Base-by-base conservation (phyloP, 2,797 vertebrate species). In the Sparidentex hasta region DNA sequence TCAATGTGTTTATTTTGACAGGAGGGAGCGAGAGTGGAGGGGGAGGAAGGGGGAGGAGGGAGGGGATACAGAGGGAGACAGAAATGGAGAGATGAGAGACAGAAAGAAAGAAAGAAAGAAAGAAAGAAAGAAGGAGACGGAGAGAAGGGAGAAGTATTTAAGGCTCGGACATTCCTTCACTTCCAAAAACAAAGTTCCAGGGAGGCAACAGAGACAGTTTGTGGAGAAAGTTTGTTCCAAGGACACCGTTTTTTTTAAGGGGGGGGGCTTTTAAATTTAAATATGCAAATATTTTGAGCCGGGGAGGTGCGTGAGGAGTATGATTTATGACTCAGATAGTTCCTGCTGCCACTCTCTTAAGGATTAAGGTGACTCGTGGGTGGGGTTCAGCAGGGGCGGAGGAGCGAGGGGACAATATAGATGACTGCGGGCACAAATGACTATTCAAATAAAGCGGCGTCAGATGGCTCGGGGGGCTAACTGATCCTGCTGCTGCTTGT, bases 1-100 rank as follows among this genome's bases (percentile, higher is more conserved):
- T 94, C 88, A 84, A 75, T 73, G 76, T 94, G 89, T 95, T 95
- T 95, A 91, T 95, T 95, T 94, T 94, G 91, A 94, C 92, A 90
- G 91, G 84, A 87, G 90, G 84, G 74, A 84, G 90, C 5, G 79
- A 88, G 84, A 79, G 83, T 55, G 83, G 70, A 50, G 67, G 76
- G 51, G 21, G 71, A 13, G 64, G 65, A 5, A 58, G 54, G 16
- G 73, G 25, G 54, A 74, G 65, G 76, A 67, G 29, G n/a, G 52
- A 38, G 46, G 54, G 76, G 63, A 69, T 64, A 55, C 58, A 57
- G 62, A 62, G 44, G 47, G 62, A 72, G 69, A 77, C 62, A 73
- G 65, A 85, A 72, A 79, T 70, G 72, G 83, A 85, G 78, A 77
- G 81, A 83, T 77, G 86, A 83, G 74, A 74, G 70, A 80, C 62